Conservation (phyloP, 2,888 invertebrate genomes). For the Bruchidius siliquastri region DNA sequence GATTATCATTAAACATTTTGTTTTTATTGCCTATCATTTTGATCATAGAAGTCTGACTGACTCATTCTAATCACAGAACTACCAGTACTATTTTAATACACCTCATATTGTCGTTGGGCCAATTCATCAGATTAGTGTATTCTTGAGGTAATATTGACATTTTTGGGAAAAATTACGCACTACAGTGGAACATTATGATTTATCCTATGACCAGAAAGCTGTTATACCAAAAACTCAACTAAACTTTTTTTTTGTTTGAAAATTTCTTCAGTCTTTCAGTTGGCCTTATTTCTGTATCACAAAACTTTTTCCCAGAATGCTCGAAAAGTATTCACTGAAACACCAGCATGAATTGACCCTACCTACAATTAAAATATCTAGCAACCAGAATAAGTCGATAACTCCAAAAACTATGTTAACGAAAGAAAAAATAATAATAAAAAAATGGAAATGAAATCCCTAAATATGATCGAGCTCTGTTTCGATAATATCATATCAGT, state of each 20-base stretch:
- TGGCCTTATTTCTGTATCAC: too few species aligned
- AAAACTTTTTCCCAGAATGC: background rate
- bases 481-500: conserved; percentile 35
- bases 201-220: too few species aligned
- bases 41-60: conserved; percentile 12
- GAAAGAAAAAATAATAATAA: background rate
- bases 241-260: too few species aligned
- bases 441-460: conserved; percentile 27
- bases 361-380: background rate
- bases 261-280: too few species aligned
- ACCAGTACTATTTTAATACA: background rate
- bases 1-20: conserved; percentile 8
- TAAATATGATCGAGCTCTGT: conserved; percentile 44
- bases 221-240: too few species aligned
- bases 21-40: conserved; percentile 36
- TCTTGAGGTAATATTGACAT: background rate
- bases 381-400: background rate
- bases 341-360: background rate
- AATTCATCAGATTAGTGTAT: background rate
- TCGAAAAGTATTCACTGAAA: background rate
- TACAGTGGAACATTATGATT: too few species aligned
- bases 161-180: background rate
- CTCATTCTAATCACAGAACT: conserved; percentile 8
- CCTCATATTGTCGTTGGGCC: background rate
- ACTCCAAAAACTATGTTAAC: background rate